A percentile compares a stretch with the other conserved stretches of the same genome.
phyloP scores from a whole-genome alignment of 35 echinoderm and acorn worm species.

The Hemicentrotus pulcherrimus region DNA sequence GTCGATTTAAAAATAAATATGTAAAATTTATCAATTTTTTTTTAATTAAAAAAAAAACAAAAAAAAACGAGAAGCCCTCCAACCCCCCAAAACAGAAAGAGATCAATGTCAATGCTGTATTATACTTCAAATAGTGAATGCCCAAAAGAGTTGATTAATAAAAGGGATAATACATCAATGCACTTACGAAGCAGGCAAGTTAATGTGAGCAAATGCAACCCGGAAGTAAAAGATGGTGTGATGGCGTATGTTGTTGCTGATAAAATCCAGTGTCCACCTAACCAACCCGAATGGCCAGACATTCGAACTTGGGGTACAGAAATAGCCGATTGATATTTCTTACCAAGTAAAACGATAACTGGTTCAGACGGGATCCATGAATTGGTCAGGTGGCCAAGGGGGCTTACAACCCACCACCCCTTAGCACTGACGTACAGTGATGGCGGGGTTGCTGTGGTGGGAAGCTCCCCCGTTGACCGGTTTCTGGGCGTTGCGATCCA shows the following conservation, averaged over 20 bases:
- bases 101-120: too few relatives aligned
- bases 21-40: too few relatives aligned
- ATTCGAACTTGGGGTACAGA: not conserved
- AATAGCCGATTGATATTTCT: not conserved
- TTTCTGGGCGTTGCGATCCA: not conserved
- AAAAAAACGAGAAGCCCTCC: too few relatives aligned
- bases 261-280: not conserved
- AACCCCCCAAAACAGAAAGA: too few relatives aligned
- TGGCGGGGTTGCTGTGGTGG: conserved; percentile 30
- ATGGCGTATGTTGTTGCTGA: not conserved
- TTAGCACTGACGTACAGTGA: conserved; percentile 28
- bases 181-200: not conserved
- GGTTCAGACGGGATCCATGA: not conserved
- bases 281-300: conserved; percentile 32
- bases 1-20: too few relatives aligned
- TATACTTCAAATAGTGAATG: too few relatives aligned
- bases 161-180: too few relatives aligned
- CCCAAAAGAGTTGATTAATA: too few relatives aligned
- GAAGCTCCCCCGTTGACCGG: conserved; percentile 27
- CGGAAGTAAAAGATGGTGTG: not conserved
- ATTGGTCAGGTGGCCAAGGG: conserved; percentile 26
- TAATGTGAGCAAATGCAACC: not conserved
- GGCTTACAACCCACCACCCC: conserved; percentile 15
- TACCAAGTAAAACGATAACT: not conserved
- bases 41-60: too few relatives aligned